Conservation (phyloP, 2,888 invertebrate species). For the Metalampra italica region DNA sequence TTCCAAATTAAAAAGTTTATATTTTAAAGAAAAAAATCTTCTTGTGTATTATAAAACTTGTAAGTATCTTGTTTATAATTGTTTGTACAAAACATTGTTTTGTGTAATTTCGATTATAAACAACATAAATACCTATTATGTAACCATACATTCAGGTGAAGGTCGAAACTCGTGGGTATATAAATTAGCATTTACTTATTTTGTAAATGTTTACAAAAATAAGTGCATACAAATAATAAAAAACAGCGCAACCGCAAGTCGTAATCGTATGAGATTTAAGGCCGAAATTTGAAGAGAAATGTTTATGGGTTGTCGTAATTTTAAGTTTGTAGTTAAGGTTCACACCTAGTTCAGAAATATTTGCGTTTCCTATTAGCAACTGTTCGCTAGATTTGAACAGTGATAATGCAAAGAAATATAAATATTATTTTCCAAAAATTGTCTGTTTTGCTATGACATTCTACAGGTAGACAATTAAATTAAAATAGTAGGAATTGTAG, state of each 20-base stretch:
- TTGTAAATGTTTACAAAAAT: constrained; percentile 4
- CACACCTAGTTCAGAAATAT: constrained; percentile 12
- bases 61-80: too few species aligned
- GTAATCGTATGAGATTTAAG: not conserved
- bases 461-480: too few species aligned
- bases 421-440: constrained; percentile 12
- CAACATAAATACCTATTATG: not conserved
- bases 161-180: not conserved
- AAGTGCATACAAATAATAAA: not conserved
- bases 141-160: constrained; percentile 10
- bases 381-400: not conserved
- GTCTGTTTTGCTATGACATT: constrained; percentile 5
- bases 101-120: not conserved
- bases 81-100: too few species aligned
- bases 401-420: constrained; percentile 1
- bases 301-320: not conserved
- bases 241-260: not conserved
- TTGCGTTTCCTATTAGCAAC: constrained; percentile 8
- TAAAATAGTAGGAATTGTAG: too few species aligned
- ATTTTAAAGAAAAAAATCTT: too few species aligned
- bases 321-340: constrained; percentile 3
- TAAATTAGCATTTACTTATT: constrained; percentile 9
- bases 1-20: too few species aligned
- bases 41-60: too few species aligned
- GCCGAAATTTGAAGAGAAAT: not conserved